Evolutionary conservation across 2,888 invertebrate genomes (phyloP).

Genomic region (Achlya flavicornis): DNA sequence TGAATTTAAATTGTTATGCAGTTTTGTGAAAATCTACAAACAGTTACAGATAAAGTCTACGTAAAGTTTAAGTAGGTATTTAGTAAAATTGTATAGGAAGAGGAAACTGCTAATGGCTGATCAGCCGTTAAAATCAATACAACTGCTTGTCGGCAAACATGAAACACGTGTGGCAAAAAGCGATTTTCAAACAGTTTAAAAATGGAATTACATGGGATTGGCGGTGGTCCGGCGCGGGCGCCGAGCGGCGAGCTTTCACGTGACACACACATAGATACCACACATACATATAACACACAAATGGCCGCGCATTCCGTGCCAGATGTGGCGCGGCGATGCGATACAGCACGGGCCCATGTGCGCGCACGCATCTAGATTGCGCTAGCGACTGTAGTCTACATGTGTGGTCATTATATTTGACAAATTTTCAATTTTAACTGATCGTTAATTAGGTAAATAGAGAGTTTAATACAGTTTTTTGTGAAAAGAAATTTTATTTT

Average conservation of each 20-base stretch:
- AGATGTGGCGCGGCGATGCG: conserved; percentile 64
- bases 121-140: too few species aligned
- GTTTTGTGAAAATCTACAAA: too few species aligned
- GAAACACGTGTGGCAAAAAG: background rate
- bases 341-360: conserved; percentile 44
- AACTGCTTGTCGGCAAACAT: background rate
- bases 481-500: too few species aligned
- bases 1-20: too few species aligned
- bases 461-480: too few species aligned
- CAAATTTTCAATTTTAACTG: conserved; percentile 4
- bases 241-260: conserved; percentile 22
- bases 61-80: too few species aligned
- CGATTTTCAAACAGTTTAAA: conserved; percentile 4
- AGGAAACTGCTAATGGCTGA: too few species aligned
- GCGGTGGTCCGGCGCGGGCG: conserved; percentile 16
- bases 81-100: too few species aligned
- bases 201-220: conserved; percentile 10
- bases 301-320: conserved; percentile 39
- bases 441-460: background rate
- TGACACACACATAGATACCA: conserved; percentile 9
- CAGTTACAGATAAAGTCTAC: too few species aligned
- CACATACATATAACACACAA: too few species aligned
- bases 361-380: conserved; percentile 26
- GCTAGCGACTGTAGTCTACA: conserved; percentile 21
- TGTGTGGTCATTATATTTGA: conserved; percentile 28